Base-by-base conservation (phyloP, 2,888 invertebrate species). In the Lobophora halterata region DNA sequence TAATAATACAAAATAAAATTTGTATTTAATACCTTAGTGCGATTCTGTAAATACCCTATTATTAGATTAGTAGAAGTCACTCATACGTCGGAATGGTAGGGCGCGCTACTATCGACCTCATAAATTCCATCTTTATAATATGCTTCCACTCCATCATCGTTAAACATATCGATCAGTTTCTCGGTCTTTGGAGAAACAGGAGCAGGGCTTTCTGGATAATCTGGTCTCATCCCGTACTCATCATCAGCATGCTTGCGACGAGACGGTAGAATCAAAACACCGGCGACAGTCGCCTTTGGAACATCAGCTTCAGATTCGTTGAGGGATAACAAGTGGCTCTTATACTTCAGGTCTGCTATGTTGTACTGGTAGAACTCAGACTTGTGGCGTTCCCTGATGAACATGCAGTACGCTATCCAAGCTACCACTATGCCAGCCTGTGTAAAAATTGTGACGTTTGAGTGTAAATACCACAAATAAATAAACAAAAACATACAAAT, bases 341-440 rank as follows among this genome's bases (percentile, higher is more conserved):
- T 71, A 5, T 62, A 64, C 27, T 71, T 57, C 8, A 85, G 33
- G 47, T 86, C 85, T 0, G 71, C 52, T 48, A 87, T 78, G 10
- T 71, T 66, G 49, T 74, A 74, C 10, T 83, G 85, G 36, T 67
- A 65, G 8, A 31, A 46, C 37, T 81, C 79, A 0, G 79, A 72
- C 42, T 77, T 83, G 49, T 79, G 81, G 11, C 74, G 65, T 41
- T 87, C 86, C 35, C 71, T 72, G 39, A 74, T 59, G 52, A 87
- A 87, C 83, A 87, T 79, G 54, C 82, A 85, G 58, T 78, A 86
- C 2, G 78, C 69, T 59, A 87, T 76, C 80, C 81, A 86, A 18
- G 58, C 57, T 12, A 82, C 36, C 17, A 83, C 71, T 6, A 83
- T 41, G 8, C 61, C 65, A 9, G 83, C 79, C 86, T 86, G 79